Evolutionary conservation across 1,140 invertebrate genomes (phyloP), one percentile per base, ranked within the genome.

Genomic region (Archivesica marissinica): DNA sequence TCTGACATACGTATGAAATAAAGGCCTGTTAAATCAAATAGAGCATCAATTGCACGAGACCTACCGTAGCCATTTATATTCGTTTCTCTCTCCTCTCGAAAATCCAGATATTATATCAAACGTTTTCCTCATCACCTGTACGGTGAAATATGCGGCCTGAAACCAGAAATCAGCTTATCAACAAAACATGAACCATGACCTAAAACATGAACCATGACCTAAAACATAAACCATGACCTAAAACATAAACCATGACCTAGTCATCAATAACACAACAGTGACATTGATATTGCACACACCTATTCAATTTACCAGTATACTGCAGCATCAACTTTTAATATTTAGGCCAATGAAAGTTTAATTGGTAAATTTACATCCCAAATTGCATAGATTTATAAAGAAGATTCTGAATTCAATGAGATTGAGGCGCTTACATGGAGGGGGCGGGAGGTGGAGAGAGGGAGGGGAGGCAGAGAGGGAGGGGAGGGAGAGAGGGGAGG

Each of bases 71-170:
- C 92, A 92, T 86, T 92, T 92, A 13, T 81, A 78, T 77, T 93
- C 91, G 75, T 85, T 91, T 84, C 90, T 87, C 44, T 91, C 39
- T 11, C 90, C 89, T 56, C 80, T 79, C 30, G 77, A 90, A 61
- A 93, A 93, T 13, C 92, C 91, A 17, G 92, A 92, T 9, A 91
- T 87, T 9, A 91, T 33, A 79, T 93, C 93, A 86, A 93, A 93
- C 17, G 86, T 61, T 44, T 81, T 87, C 54, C 92, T 82, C 47
- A 92, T 77, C 0, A 87, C 15, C 70, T 90, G 83, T 2, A 92
- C 90, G n/a, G 83, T 86, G 30, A 64, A 84, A 52, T 85, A 91
- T 0, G 92, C 91, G 41, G 90, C 28, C 91, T 92, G 86, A 25
- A 89, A 86, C 47, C 41, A 33, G n/a, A 50, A 6, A 64, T 33